Conservation (phyloP, 2,113 vertebrate genomes). For the Labrus mixtus region DNA sequence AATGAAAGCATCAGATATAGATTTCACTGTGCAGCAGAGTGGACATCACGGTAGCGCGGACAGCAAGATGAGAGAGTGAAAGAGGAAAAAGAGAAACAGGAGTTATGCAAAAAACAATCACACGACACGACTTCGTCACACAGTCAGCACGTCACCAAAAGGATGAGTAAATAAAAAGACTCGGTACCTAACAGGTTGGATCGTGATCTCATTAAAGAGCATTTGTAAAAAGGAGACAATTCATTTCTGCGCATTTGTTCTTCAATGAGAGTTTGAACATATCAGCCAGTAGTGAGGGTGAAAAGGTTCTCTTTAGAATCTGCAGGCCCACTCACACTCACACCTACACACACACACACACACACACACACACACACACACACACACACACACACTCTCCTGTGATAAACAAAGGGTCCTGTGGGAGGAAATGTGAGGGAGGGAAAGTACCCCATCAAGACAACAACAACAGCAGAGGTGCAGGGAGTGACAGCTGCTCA, state of each 20-base stretch:
- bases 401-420: conserved; percentile 69
- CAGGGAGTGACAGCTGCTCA: conserved; percentile 72
- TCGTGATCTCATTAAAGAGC: neutral
- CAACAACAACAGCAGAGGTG: conserved; percentile 75
- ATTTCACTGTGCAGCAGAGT: neutral
- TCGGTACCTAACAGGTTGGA: neutral
- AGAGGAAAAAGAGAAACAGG: conserved; percentile 60
- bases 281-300: too few relatives aligned
- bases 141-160: neutral
- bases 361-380: too few relatives aligned
- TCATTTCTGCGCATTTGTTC: too few relatives aligned
- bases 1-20: neutral
- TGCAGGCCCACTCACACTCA: too few relatives aligned
- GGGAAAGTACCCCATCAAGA: conserved; percentile 73
- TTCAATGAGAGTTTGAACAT: too few relatives aligned
- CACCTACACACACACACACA: too few relatives aligned
- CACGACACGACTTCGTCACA: conserved; percentile 17
- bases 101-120: conserved; percentile 71
- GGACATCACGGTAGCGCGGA: neutral
- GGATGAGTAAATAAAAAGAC: neutral
- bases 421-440: conserved; percentile 76
- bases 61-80: neutral
- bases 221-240: too few relatives aligned
- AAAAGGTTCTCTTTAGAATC: too few relatives aligned
- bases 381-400: conserved; percentile 22